These are phyloP conservation scores for Agrilus mali DNA, from an alignment of 2,888 invertebrate species.

Conservation along the genomic window DNA sequence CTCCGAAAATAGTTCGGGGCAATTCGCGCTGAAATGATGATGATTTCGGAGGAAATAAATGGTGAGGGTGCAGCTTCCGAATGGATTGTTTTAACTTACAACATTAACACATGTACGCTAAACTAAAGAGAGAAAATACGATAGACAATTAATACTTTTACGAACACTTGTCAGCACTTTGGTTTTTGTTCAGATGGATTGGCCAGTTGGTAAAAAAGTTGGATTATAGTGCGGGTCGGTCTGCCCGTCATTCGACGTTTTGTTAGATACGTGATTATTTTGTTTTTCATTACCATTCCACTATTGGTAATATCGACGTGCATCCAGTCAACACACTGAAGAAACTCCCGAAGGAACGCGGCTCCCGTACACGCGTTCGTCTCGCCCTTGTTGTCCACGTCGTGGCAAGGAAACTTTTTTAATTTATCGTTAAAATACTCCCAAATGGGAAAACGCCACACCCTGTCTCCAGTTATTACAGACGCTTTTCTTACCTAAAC, in stretches of 20 bases:
- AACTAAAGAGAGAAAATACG: too few relatives aligned
- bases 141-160: too few relatives aligned
- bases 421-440: conserved; percentile 39
- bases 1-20: conserved; percentile 1
- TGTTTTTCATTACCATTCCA: conserved; percentile 17
- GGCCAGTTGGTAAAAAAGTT: conserved; percentile 34
- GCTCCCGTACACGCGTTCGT: conserved; percentile 30
- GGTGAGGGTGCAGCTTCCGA: too few relatives aligned
- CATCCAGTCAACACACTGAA: conserved; percentile 43
- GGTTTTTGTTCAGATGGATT: conserved; percentile 23
- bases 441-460: conserved; percentile 50
- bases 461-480: conserved; percentile 42
- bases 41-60: too few relatives aligned
- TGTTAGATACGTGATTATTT: conserved; percentile 34
- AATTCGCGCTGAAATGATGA: conserved; percentile 1
- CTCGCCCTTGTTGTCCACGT: conserved; percentile 30
- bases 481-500: conserved; percentile 34
- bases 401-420: conserved; percentile 27
- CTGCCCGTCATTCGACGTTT: conserved; percentile 40
- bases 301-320: conserved; percentile 48
- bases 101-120: too few relatives aligned
- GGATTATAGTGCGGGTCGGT: conserved; percentile 37
- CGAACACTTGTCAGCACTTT: not conserved
- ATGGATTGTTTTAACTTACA: too few relatives aligned
- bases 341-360: conserved; percentile 39